These are phyloP conservation scores for Heliconius hortense DNA, from an alignment of 2,888 invertebrate species.

Conservation along the genomic window DNA sequence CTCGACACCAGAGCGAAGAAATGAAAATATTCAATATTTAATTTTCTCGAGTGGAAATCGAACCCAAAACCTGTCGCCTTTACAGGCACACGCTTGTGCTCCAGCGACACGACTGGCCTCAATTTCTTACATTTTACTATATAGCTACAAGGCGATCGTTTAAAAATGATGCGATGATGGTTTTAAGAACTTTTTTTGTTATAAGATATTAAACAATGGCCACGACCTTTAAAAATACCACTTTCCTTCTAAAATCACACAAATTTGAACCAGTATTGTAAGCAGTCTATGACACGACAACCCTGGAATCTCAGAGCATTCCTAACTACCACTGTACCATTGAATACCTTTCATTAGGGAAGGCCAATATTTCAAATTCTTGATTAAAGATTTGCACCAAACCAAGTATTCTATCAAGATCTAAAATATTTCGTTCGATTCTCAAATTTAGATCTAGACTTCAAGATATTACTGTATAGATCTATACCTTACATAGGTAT, in stretches of 20 bases:
- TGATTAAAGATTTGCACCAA: constrained; percentile 21
- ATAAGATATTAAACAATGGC: too few species aligned
- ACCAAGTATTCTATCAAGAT: neutral
- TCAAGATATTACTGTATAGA: constrained; percentile 1
- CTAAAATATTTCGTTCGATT: constrained; percentile 22
- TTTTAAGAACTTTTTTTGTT: too few species aligned
- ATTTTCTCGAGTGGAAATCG: too few species aligned
- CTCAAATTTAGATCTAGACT: neutral
- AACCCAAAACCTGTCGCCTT: too few species aligned
- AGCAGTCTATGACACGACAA: neutral
- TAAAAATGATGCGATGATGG: too few species aligned
- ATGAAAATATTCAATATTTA: too few species aligned
- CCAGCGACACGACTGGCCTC: too few species aligned
- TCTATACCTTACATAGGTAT: neutral
- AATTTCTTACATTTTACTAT: too few species aligned
- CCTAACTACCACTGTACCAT: constrained; percentile 10
- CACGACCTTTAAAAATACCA: neutral
- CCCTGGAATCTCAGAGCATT: neutral
- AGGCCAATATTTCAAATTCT: constrained; percentile 3
- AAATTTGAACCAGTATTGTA: neutral
- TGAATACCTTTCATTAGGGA: constrained; percentile 9
- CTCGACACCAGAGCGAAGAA: too few species aligned
- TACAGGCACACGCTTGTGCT: too few species aligned
- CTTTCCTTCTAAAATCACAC: neutral
- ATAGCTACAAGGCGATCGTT: too few species aligned